Percentiles rank a stretch among this genome's conserved stretches.
phyloP scores from a whole-genome alignment of 64 coral and sea anemone genomes.

The Catalaphyllia jardinei region DNA sequence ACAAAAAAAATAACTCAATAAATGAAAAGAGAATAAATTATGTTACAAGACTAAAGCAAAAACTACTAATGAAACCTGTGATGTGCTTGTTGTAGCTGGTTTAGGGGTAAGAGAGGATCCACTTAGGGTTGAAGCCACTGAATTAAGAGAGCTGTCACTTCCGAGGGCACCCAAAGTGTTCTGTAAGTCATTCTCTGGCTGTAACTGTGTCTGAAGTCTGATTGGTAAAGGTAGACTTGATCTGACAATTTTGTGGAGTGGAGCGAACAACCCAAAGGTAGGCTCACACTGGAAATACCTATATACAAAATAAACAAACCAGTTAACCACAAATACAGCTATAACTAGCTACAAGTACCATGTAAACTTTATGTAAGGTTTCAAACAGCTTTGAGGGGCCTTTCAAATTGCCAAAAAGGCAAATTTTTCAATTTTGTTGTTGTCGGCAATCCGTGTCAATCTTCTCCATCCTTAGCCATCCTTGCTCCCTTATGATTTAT shows the following conservation, averaged over 20 bases:
- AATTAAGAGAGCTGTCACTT: constrained; percentile 44
- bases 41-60: background rate
- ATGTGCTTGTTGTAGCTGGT: background rate
- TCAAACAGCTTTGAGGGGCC: background rate
- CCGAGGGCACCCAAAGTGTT: constrained; percentile 9
- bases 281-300: constrained; percentile 73
- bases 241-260: constrained; percentile 57
- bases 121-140: constrained; percentile 22
- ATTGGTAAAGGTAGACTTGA: constrained; percentile 42
- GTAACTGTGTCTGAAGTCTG: constrained; percentile 30
- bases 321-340: background rate
- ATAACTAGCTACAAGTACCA: too few relatives aligned
- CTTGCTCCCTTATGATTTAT: too few relatives aligned
- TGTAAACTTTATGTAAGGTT: background rate
- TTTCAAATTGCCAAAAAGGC: too few relatives aligned
- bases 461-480: too few relatives aligned
- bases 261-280: constrained; percentile 64
- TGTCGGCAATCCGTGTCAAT: too few relatives aligned
- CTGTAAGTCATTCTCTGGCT: background rate
- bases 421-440: too few relatives aligned
- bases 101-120: constrained; percentile 5
- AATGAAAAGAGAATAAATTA: too few relatives aligned
- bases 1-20: too few relatives aligned
- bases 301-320: background rate
- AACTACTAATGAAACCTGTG: constrained; percentile 15